These are phyloP conservation scores for Sinonovacula constricta DNA, from an alignment of 1,140 invertebrate species.

Conservation along the genomic window DNA sequence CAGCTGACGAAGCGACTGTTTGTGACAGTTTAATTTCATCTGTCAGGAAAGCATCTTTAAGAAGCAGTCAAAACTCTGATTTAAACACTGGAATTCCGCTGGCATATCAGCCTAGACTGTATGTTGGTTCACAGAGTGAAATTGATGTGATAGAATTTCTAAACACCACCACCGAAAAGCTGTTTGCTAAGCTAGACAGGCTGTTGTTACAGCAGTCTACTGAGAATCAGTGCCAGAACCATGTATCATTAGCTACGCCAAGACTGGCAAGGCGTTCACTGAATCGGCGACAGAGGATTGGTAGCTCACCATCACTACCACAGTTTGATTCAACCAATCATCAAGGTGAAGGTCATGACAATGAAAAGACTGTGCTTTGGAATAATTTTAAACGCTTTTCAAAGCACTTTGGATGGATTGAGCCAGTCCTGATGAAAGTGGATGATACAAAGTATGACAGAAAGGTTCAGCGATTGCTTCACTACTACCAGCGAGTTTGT, in stretches of 20 bases:
- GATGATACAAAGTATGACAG: constrained; percentile 1
- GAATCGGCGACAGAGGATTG: constrained; percentile 18
- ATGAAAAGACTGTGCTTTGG: constrained; percentile 30
- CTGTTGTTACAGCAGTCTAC: constrained; percentile 10
- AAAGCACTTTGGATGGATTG: constrained; percentile 20
- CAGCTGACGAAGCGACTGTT: not conserved
- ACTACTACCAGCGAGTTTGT: constrained; percentile 61
- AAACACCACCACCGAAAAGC: constrained; percentile 14
- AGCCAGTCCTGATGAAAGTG: not conserved
- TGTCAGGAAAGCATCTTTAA: not conserved
- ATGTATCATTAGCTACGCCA: constrained; percentile 12
- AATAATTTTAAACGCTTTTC: constrained; percentile 34
- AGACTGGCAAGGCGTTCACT: constrained; percentile 16
- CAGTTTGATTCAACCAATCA: not conserved
- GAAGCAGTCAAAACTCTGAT: not conserved
- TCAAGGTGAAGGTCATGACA: constrained; percentile 7
- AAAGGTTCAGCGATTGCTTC: constrained; percentile 50
- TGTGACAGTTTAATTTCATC: not conserved
- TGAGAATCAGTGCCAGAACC: constrained; percentile 22
- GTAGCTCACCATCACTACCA: constrained; percentile 22
- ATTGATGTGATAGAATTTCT: constrained; percentile 9
- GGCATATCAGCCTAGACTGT: constrained; percentile 4
- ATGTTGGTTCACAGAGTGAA: not conserved
- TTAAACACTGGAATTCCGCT: not conserved
- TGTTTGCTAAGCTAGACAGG: constrained; percentile 39